These are phyloP conservation scores for Psilopogon haemacephalus DNA, from an alignment of 2,113 vertebrate genomes.

Conservation along the genomic window DNA sequence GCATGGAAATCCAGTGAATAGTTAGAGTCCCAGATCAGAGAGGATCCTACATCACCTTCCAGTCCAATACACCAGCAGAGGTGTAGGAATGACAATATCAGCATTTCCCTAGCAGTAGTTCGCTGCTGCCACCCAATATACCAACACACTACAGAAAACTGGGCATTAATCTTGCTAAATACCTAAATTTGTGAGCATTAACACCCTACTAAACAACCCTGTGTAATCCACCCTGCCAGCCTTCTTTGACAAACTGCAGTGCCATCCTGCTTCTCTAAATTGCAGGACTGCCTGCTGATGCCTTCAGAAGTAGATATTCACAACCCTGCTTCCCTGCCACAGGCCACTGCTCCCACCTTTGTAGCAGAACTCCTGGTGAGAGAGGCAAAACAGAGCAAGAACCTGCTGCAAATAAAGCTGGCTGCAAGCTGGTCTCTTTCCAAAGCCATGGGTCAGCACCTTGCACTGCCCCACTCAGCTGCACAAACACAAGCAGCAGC, in stretches of 20 bases:
- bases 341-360: not conserved
- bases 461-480: rapidly evolving
- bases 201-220: not conserved
- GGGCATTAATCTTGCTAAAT: not conserved
- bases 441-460: rapidly evolving
- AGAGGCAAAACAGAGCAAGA: not conserved
- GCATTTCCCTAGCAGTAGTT: not conserved
- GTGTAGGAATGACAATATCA: not conserved
- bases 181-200: not conserved
- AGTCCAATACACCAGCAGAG: not conserved
- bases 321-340: not conserved
- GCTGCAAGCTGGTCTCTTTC: not conserved
- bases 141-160: not conserved
- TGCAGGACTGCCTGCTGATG: not conserved
- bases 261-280: no score
- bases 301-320: not conserved
- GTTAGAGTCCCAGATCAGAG: not conserved
- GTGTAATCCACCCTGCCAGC: not conserved
- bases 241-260: not conserved
- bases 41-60: not conserved
- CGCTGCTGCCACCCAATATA: not conserved
- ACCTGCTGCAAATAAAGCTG: not conserved
- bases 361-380: rapidly evolving
- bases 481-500: rapidly evolving
- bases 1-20: not conserved